phyloP scores from a whole-genome alignment of 1,140 invertebrate species.

The Gryllus bimaculatus region DNA sequence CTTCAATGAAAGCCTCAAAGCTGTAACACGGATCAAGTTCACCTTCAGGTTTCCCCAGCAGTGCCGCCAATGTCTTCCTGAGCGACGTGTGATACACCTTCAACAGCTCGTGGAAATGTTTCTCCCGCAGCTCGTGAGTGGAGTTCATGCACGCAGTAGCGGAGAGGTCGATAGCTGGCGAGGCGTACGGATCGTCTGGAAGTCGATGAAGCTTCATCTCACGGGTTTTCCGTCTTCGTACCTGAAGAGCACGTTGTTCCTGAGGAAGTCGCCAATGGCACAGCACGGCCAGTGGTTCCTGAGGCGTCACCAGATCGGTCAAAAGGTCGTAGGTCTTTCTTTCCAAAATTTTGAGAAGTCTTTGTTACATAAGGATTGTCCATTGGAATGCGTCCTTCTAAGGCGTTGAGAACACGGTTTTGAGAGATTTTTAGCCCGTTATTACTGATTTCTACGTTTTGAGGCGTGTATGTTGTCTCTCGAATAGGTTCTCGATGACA shows the following conservation, averaged over 20 bases:
- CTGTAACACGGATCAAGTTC: slow-evolving; percentile 23
- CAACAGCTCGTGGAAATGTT: neutral
- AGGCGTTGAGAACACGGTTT: too few species aligned
- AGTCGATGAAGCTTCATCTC: slow-evolving; percentile 21
- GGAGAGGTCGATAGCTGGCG: slow-evolving; percentile 18
- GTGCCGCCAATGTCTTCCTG: slow-evolving; percentile 17
- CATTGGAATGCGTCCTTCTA: too few species aligned
- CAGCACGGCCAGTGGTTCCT: slow-evolving; percentile 31
- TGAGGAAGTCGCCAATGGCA: slow-evolving; percentile 46
- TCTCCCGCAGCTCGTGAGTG: neutral
- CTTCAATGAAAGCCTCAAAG: slow-evolving; percentile 26
- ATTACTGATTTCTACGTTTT: too few species aligned
- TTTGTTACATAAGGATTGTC: too few species aligned
- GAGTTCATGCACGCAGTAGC: slow-evolving; percentile 18
- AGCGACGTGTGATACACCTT: slow-evolving; percentile 29
- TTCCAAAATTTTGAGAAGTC: too few species aligned
- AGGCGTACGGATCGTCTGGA: slow-evolving; percentile 17
- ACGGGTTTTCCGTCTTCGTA: slow-evolving; percentile 26
- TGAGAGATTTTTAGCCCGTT: too few species aligned
- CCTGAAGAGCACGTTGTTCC: slow-evolving; percentile 45
- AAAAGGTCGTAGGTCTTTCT: neutral
- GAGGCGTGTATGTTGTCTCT: too few species aligned
- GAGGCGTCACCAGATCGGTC: neutral
- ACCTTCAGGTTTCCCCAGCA: neutral
- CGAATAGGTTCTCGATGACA: too few species aligned